phyloP scores from a whole-genome alignment of 2,113 vertebrate genomes.

The Pionites leucogaster region DNA sequence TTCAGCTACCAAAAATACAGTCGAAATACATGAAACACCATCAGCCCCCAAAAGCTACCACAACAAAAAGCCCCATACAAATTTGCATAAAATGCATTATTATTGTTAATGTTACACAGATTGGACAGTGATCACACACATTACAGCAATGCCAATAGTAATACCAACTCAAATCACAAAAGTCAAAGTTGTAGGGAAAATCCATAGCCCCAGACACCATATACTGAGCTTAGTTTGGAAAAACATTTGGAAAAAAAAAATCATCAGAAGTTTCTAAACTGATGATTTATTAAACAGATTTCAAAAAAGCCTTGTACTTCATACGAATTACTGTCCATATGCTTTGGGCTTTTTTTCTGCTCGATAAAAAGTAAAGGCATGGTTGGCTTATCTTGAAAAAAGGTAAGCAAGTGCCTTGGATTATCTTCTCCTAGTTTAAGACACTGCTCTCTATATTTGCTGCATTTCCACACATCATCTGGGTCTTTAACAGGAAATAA shows the following conservation, averaged over 20 bases:
- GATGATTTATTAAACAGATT: neutral
- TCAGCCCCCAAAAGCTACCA: neutral
- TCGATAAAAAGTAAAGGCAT: neutral
- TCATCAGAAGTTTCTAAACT: neutral
- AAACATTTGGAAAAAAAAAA: neutral
- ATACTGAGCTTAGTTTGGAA: neutral
- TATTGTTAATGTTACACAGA: neutral
- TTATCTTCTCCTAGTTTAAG: neutral
- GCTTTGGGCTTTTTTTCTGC: neutral
- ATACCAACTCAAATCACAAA: neutral
- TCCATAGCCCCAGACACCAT: neutral
- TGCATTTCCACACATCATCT: neutral
- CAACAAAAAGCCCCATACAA: neutral
- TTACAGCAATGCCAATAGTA: neutral
- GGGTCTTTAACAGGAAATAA: neutral
- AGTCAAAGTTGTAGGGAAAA: neutral
- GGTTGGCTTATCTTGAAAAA: neutral
- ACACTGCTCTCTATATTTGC: neutral
- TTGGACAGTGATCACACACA: neutral
- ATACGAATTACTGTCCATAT: neutral
- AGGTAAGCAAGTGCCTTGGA: neutral
- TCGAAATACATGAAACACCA: neutral
- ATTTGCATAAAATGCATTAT: neutral
- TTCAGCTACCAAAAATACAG: conserved; percentile 53
- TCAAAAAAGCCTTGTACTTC: neutral